A percentile compares a stretch with the other conserved stretches of the same genome.
Evolutionary conservation across 2,888 invertebrate genomes (phyloP).

Genomic region (Epinotia brunnichana): DNA sequence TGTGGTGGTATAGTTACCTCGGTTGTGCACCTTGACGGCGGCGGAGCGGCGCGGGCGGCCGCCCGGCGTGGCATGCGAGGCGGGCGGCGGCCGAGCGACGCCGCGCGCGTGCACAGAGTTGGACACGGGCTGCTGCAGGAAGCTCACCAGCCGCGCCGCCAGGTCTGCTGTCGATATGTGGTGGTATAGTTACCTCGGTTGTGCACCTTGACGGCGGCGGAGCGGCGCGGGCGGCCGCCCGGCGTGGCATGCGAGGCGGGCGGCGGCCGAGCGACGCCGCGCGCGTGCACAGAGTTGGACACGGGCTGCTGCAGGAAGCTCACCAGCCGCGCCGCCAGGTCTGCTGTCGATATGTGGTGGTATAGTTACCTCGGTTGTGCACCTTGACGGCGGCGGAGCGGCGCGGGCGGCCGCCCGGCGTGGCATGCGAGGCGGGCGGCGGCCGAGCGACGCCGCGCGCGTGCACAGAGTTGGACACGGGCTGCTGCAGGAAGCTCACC

Average conservation of each 20-base stretch:
- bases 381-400: constrained; percentile 86
- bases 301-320: constrained; percentile 79
- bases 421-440: constrained; percentile 60
- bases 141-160: constrained; percentile 73
- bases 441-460: constrained; percentile 76
- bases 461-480: constrained; percentile 75
- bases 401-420: constrained; percentile 86
- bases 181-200: constrained; percentile 78
- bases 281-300: constrained; percentile 76
- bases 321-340: constrained; percentile 73
- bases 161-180: too few relatives aligned
- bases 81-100: constrained; percentile 69
- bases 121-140: constrained; percentile 76
- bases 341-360: too few relatives aligned
- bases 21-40: constrained; percentile 85
- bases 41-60: constrained; percentile 87
- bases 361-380: constrained; percentile 80
- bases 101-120: constrained; percentile 80
- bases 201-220: constrained; percentile 86
- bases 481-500: constrained; percentile 80
- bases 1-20: too few relatives aligned
- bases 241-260: constrained; percentile 68
- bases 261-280: constrained; percentile 74
- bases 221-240: constrained; percentile 86
- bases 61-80: constrained; percentile 72